Evolutionary conservation across 2,888 invertebrate species (phyloP).

Genomic region (Hetaerina titia): DNA sequence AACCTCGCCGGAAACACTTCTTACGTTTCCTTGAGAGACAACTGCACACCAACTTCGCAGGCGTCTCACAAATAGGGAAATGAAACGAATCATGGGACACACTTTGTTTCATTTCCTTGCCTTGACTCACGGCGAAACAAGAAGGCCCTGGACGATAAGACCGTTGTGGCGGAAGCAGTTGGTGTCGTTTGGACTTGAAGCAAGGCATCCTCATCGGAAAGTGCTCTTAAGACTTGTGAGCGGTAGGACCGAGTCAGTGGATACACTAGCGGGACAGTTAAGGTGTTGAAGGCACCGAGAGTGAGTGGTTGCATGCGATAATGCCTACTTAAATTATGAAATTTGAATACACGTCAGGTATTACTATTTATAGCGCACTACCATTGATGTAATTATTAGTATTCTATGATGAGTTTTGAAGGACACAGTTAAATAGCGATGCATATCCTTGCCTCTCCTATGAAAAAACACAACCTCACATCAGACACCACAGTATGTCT

Average conservation of each 20-base stretch:
- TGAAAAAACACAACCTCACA: too few relatives aligned
- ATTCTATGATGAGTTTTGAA: not conserved
- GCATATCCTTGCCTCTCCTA: too few relatives aligned
- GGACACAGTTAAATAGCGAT: not conserved
- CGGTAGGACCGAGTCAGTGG: not conserved
- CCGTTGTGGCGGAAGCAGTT: not conserved
- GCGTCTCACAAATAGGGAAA: too few relatives aligned
- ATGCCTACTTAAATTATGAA: not conserved
- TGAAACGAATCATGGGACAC: too few relatives aligned
- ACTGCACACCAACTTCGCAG: too few relatives aligned
- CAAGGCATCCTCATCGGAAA: not conserved
- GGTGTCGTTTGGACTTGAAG: not conserved
- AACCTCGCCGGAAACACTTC: too few relatives aligned
- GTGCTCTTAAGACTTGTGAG: not conserved
- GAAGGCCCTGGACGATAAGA: too few relatives aligned
- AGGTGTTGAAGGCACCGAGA: not conserved
- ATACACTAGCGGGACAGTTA: not conserved
- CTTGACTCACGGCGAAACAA: too few relatives aligned
- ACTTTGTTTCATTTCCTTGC: too few relatives aligned
- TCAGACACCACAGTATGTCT: too few relatives aligned
- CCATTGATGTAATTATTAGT: not conserved
- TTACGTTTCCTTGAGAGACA: too few relatives aligned
- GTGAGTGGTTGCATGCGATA: not conserved
- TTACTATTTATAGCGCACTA: not conserved
- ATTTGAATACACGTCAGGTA: not conserved